Evolutionary conservation across 2,888 invertebrate genomes (phyloP), one percentile per base, ranked within the genome.

Genomic region (Drosophila meridiana): DNA sequence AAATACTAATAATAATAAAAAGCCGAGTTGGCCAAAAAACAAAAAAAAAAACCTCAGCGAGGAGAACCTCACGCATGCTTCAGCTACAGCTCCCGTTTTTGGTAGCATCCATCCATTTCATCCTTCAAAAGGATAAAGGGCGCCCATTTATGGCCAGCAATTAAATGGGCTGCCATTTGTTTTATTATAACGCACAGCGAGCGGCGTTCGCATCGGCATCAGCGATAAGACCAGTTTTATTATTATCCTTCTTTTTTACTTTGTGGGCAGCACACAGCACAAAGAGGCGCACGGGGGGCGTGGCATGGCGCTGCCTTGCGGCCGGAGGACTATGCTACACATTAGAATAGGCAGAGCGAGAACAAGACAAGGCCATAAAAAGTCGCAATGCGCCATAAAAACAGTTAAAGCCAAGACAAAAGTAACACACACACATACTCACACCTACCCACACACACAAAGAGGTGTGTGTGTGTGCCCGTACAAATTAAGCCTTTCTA

Each of bases 121-220:
- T 63, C 75, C 82, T 71, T 73, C 84, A 81, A 81, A 81, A 89
- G 84, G 89, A 87, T 87, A 83, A 83, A 79, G 86, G 79, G 87
- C 64, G 73, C 71, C 83, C 91, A 90, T 92, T 90, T 91, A 92
- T 91, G 92, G 84, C 81, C 91, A 88, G 88, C 90, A 92, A 92
- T 90, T 90, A 90, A 90, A 90, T 90, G 78, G 91, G 76, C 87
- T 91, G 91, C 90, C 92, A 92, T 90, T 90, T 92, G 90, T 91
- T 92, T 90, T 92, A 90, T 92, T 83, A 82, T 80, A 81, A 82
- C 70, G 80, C 80, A 69, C 55, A 55, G 71, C 74, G 71, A 80
- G 77, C 80, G 79, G 66, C 77, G 68, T 59, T 73, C 80, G 73
- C 87, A 76, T 78, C 78, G 74, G 83, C 90, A 91, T 89, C 87